A percentile compares a stretch with the other conserved stretches of the same genome.
These are phyloP conservation scores for Nyctibius grandis DNA, from an alignment of 2,797 vertebrate genomes.

Conservation along the genomic window DNA sequence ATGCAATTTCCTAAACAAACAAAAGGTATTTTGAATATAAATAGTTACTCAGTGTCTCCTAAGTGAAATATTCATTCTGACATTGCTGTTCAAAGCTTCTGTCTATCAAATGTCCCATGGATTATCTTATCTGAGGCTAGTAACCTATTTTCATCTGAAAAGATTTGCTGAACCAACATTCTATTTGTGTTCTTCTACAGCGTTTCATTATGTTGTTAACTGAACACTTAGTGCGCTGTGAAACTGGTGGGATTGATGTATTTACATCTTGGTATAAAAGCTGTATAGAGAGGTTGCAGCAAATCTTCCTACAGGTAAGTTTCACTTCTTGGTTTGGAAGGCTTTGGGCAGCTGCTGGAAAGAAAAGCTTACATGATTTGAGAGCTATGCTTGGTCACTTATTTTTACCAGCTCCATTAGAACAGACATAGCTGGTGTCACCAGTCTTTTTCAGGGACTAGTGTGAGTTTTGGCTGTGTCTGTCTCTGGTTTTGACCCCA, in stretches of 20 bases:
- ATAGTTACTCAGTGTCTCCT: neutral
- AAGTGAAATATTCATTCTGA: neutral
- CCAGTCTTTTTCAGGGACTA: neutral
- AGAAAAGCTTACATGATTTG: neutral
- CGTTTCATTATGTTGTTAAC: constrained; percentile 95
- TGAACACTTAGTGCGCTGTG: constrained; percentile 90
- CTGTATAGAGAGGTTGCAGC: constrained; percentile 90
- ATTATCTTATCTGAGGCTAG: neutral
- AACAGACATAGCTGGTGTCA: neutral
- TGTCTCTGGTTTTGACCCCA: neutral
- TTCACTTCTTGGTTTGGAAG: neutral
- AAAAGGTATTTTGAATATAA: neutral
- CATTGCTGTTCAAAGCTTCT: neutral
- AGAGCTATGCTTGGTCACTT: neutral
- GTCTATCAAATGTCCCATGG: neutral
- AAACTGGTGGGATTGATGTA: constrained; percentile 86
- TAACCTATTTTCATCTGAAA: neutral
- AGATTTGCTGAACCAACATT: neutral
- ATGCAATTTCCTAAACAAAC: neutral
- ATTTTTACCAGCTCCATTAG: neutral
- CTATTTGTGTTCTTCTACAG: constrained; percentile 61
- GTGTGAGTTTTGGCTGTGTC: neutral
- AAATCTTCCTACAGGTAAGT: constrained; percentile 90
- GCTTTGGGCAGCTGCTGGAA: neutral
- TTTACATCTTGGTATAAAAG: constrained; percentile 92